Evolutionary conservation across 1,140 invertebrate genomes (phyloP).

Genomic region (Aphelenchoides fujianensis): DNA sequence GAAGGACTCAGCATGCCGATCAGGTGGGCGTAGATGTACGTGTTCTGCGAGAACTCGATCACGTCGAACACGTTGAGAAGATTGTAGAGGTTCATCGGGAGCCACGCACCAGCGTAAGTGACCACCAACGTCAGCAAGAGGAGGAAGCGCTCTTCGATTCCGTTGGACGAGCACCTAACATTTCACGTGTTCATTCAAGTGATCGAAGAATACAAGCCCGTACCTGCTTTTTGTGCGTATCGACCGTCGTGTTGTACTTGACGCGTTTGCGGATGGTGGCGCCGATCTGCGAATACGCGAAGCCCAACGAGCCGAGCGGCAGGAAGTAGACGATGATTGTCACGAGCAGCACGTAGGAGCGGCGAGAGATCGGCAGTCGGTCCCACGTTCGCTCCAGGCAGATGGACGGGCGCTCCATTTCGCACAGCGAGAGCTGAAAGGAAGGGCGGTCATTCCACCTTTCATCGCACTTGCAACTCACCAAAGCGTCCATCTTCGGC

Average conservation of each 20-base stretch:
- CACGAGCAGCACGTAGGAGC: constrained; percentile 55
- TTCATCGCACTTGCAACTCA: not conserved
- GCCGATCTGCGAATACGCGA: constrained; percentile 61
- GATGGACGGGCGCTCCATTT: constrained; percentile 48
- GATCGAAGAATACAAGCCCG: constrained; percentile 33
- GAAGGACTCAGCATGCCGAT: constrained; percentile 59
- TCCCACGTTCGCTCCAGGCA: constrained; percentile 50
- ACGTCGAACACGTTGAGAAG: constrained; percentile 58
- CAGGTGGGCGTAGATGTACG: constrained; percentile 59
- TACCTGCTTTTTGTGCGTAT: constrained; percentile 31
- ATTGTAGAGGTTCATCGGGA: constrained; percentile 60
- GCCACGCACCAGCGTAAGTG: constrained; percentile 57
- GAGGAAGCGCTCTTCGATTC: constrained; percentile 51
- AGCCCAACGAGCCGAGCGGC: constrained; percentile 53
- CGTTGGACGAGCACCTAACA: constrained; percentile 27
- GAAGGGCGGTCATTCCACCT: not conserved
- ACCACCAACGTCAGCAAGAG: constrained; percentile 54
- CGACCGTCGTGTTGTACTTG: constrained; percentile 51
- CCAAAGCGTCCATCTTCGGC: constrained; percentile 26
- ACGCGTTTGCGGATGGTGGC: constrained; percentile 55
- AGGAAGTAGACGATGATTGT: constrained; percentile 60
- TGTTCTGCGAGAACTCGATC: constrained; percentile 60
- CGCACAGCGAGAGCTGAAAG: constrained; percentile 50
- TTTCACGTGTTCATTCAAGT: constrained; percentile 30
- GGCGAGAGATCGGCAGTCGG: constrained; percentile 50